Evolutionary conservation across 64 coral and sea anemone genomes (phyloP).

Genomic region (Astreopora myriophthalma): DNA sequence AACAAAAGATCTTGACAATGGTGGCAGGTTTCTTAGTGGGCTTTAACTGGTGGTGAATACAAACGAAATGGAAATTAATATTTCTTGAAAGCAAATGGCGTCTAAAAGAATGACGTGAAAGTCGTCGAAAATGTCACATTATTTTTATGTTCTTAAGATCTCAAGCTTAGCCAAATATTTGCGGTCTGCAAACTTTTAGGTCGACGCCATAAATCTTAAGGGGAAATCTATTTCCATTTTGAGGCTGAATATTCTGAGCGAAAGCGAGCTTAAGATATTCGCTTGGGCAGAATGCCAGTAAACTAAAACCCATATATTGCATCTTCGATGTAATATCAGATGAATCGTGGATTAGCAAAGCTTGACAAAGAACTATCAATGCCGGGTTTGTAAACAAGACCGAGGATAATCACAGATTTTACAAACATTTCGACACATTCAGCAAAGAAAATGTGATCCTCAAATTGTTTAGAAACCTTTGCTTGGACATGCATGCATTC

Average conservation of each 20-base stretch:
- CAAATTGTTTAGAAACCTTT: no score
- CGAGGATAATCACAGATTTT: not conserved
- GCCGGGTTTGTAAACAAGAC: not conserved
- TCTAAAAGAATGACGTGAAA: not conserved
- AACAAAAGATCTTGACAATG: constrained; percentile 6
- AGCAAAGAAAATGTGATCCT: not conserved
- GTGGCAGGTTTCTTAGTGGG: not conserved
- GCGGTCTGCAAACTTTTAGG: not conserved
- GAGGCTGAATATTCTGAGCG: not conserved
- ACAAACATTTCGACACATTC: not conserved
- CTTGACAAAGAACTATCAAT: not conserved
- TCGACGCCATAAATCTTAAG: not conserved
- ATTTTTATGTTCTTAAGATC: not conserved
- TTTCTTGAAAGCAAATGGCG: not conserved
- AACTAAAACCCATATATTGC: not conserved
- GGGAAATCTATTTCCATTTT: not conserved
- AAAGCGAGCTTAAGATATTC: not conserved
- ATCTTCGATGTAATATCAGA: not conserved
- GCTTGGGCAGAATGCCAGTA: not conserved
- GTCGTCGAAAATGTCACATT: not conserved
- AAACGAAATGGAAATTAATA: constrained; percentile 28
- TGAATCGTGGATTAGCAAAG: not conserved
- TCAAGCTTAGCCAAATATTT: not conserved
- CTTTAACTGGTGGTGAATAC: constrained; percentile 11
- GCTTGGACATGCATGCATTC: no score